Evolutionary conservation across 2,797 vertebrate genomes (phyloP).

Genomic region (Miopithecus talapoin): DNA sequence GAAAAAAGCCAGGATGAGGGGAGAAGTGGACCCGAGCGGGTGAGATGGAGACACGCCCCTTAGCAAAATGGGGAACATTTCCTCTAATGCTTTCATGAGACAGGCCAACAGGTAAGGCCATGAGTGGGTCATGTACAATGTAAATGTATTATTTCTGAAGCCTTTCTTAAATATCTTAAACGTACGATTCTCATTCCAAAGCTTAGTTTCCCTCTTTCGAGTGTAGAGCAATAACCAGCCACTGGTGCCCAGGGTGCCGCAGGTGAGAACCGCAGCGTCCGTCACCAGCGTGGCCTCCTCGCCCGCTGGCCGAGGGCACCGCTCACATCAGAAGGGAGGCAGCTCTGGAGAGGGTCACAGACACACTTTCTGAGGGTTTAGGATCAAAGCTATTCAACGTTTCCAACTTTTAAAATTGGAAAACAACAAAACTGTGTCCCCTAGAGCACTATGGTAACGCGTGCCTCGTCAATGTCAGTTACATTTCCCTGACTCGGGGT

Average conservation of each 20-base stretch:
- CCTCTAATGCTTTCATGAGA: not conserved
- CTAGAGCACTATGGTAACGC: not conserved
- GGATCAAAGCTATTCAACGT: not conserved
- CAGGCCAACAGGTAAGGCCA: not conserved
- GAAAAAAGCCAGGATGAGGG: too few relatives aligned
- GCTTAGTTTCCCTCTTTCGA: not conserved
- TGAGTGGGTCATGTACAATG: not conserved
- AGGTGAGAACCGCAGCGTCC: accelerated
- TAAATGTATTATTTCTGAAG: not conserved
- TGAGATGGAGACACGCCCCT: not conserved
- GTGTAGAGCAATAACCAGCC: not conserved
- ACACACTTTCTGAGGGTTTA: not conserved
- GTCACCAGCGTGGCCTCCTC: accelerated
- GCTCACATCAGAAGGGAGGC: too few relatives aligned
- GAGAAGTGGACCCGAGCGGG: not conserved
- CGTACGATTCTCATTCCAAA: not conserved
- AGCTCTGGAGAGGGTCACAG: not conserved
- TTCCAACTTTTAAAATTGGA: not conserved
- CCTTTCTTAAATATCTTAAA: not conserved
- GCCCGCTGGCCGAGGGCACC: too few relatives aligned
- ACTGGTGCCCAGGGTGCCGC: not conserved
- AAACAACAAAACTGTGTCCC: not conserved
- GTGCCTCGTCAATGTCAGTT: too few relatives aligned
- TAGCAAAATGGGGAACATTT: not conserved
- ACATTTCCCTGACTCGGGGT: not conserved